phyloP scores from a whole-genome alignment of 2,797 vertebrate genomes.

The Microctenopoma steveboyesi region DNA sequence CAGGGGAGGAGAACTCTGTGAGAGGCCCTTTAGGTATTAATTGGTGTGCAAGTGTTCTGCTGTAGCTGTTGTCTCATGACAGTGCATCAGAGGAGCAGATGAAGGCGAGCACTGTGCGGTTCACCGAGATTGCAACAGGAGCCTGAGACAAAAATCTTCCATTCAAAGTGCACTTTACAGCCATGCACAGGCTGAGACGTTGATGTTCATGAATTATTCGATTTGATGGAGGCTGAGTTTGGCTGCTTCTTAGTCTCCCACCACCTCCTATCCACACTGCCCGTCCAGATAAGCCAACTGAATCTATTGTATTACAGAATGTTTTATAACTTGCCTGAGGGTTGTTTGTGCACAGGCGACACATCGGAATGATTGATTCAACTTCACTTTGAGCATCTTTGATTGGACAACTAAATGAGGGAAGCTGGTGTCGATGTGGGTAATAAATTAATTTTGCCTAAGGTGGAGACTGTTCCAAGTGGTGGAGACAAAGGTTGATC shows the following conservation, averaged over 20 bases:
- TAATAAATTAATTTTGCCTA: constrained; percentile 51
- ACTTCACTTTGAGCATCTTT: constrained; percentile 53
- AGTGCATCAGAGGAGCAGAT: constrained; percentile 35
- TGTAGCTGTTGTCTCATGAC: constrained; percentile 9
- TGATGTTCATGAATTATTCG: constrained; percentile 63
- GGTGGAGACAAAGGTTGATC: constrained; percentile 21
- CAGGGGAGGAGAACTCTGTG: constrained; percentile 21
- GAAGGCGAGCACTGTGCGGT: constrained; percentile 28
- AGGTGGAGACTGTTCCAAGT: constrained; percentile 40
- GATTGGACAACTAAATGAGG: constrained; percentile 70
- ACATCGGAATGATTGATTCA: constrained; percentile 66
- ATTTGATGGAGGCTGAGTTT: constrained; percentile 42
- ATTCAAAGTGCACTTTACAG: constrained; percentile 67
- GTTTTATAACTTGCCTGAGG: constrained; percentile 58
- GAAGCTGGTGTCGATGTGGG: constrained; percentile 18
- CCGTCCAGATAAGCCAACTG: constrained; percentile 34
- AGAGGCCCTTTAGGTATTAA: constrained; percentile 49
- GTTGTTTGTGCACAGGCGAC: constrained; percentile 46
- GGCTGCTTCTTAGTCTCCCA: constrained; percentile 33
- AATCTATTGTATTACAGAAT: constrained; percentile 57
- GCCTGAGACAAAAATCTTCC: constrained; percentile 48
- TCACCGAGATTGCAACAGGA: constrained; percentile 40
- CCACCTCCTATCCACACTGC: background rate
- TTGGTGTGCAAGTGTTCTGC: constrained; percentile 29
- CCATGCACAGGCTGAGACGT: constrained; percentile 31